Percentiles rank a stretch among this genome's conserved stretches.
Evolutionary conservation across 2,888 invertebrate species (phyloP).

Genomic region (Psylliodes chrysocephalus): DNA sequence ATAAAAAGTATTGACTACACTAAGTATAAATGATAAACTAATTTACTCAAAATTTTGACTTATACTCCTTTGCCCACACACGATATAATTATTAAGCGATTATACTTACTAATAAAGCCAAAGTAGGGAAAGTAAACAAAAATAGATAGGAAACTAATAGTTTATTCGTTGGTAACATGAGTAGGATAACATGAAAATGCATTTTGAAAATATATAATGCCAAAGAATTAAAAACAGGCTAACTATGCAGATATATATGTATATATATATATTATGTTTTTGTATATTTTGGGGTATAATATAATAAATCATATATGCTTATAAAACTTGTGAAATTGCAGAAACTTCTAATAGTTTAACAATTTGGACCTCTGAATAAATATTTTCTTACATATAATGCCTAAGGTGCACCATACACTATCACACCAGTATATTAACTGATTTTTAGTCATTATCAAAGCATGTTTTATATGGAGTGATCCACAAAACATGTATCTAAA

Average conservation of each 20-base stretch:
- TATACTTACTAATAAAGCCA: too few species aligned
- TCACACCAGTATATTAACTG: slow-evolving; percentile 62
- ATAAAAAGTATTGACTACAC: too few species aligned
- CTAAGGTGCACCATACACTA: slow-evolving; percentile 64
- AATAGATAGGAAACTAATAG: slow-evolving; percentile 64
- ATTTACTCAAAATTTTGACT: too few species aligned
- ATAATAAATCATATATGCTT: slow-evolving; percentile 62
- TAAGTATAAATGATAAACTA: too few species aligned
- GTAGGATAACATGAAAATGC: slow-evolving; percentile 64
- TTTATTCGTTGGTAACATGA: slow-evolving; percentile 65
- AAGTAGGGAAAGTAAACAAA: too few species aligned
- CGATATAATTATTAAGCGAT: too few species aligned
- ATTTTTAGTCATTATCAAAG: slow-evolving; percentile 45
- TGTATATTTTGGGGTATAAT: slow-evolving; percentile 60
- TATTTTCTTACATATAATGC: slow-evolving; percentile 52
- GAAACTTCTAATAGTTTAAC: slow-evolving; percentile 65
- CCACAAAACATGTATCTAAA: too few species aligned
- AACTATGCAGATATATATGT: slow-evolving; percentile 61
- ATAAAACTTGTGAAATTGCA: slow-evolving; percentile 66
- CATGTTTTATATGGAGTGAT: slow-evolving; percentile 33
- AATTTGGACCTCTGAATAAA: slow-evolving; percentile 65
- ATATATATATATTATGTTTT: slow-evolving; percentile 48
- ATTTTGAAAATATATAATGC: slow-evolving; percentile 63
- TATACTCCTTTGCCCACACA: too few species aligned
- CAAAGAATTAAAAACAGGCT: slow-evolving; percentile 62